Evolutionary conservation across 1,140 invertebrate genomes (phyloP).

Genomic region (Probaryconus sp.): DNA sequence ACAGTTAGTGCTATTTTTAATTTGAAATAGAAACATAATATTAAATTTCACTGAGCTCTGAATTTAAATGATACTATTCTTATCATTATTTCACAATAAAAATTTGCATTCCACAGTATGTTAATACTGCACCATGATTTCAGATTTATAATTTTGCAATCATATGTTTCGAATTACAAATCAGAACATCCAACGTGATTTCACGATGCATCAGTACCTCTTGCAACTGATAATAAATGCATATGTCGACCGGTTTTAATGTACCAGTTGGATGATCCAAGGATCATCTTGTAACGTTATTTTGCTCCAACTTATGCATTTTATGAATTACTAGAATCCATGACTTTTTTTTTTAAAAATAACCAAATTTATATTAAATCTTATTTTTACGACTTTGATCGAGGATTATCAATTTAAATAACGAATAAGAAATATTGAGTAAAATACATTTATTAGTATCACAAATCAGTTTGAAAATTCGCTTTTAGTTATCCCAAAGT

Average conservation of each 20-base stretch:
- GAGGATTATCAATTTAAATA: slow-evolving; percentile 19
- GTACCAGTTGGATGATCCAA: slow-evolving; percentile 19
- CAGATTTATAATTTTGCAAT: slow-evolving; percentile 23
- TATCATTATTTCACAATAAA: no score
- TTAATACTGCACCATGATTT: neutral
- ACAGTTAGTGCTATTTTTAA: no score
- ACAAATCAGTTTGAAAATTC: no score
- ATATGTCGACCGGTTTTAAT: slow-evolving; percentile 36
- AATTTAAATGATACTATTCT: no score
- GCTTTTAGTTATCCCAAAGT: no score
- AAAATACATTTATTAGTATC: neutral
- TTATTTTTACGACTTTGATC: slow-evolving; percentile 20
- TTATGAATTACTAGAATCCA: slow-evolving; percentile 27
- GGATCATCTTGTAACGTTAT: slow-evolving; percentile 38
- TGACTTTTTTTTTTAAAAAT: slow-evolving; percentile 5
- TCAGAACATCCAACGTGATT: slow-evolving; percentile 14
- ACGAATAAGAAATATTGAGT: slow-evolving; percentile 9
- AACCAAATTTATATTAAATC: slow-evolving; percentile 5
- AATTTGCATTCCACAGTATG: slow-evolving; percentile 2
- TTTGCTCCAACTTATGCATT: slow-evolving; percentile 4
- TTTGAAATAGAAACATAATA: no score
- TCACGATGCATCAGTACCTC: slow-evolving; percentile 16
- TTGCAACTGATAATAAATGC: slow-evolving; percentile 35
- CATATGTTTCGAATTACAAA: slow-evolving; percentile 19
- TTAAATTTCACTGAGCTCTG: no score